phyloP scores from a whole-genome alignment of 2,113 vertebrate species.

The Muntiacus muntjak region DNA sequence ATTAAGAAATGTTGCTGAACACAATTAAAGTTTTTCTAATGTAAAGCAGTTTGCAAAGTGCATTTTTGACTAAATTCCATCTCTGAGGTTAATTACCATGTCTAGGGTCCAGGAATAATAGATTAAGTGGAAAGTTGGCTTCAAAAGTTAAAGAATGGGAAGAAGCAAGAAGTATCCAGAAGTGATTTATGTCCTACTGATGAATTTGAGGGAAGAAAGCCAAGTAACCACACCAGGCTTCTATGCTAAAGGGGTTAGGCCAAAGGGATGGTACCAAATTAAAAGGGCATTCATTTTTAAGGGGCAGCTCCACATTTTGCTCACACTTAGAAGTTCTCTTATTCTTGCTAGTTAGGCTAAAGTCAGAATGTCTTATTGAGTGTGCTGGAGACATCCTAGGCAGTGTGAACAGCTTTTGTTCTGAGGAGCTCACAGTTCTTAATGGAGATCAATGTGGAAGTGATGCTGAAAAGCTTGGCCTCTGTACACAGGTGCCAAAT shows the following conservation, averaged over 20 bases:
- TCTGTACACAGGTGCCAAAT: neutral
- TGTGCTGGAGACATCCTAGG: neutral
- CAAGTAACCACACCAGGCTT: slow-evolving; percentile 35
- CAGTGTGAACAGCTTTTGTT: neutral
- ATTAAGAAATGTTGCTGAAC: slow-evolving; percentile 63
- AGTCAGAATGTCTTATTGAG: neutral
- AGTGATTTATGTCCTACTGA: slow-evolving; percentile 67
- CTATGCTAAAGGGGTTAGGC: slow-evolving; percentile 4
- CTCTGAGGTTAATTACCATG: slow-evolving; percentile 60
- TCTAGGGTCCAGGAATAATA: slow-evolving; percentile 58
- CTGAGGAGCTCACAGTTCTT: neutral
- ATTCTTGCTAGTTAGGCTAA: neutral
- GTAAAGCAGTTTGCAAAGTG: slow-evolving; percentile 55
- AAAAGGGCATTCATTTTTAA: neutral
- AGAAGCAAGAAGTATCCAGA: slow-evolving; percentile 44
- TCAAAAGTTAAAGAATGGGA: slow-evolving; percentile 52
- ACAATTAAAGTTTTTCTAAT: slow-evolving; percentile 63
- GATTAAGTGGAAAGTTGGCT: slow-evolving; percentile 68
- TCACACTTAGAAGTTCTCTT: neutral
- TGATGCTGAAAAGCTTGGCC: neutral
- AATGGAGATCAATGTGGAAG: neutral
- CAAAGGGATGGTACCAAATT: slow-evolving; percentile 32
- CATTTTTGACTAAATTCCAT: slow-evolving; percentile 59
- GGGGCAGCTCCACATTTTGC: neutral
- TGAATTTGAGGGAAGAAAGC: slow-evolving; percentile 62